Base-by-base conservation (phyloP, 2,113 vertebrate species). In the Ornithorhynchus anatinus region DNA sequence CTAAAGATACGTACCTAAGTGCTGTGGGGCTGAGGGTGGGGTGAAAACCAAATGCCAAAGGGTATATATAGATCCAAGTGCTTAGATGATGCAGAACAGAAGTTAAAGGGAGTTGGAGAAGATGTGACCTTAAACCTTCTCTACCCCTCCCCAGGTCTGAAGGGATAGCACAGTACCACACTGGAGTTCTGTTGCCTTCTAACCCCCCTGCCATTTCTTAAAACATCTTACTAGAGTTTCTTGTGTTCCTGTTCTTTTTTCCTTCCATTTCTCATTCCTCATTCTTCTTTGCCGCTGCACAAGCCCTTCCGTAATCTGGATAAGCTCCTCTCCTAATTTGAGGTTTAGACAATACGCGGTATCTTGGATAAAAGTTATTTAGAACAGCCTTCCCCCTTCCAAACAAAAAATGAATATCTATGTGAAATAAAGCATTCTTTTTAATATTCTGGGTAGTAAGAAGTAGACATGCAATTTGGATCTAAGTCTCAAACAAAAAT, bases 231-330 rank as follows among this genome's bases (percentile, higher is more conserved):
- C 19, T 27, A 23, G 25, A 44, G 12, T 25, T 13, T 29, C 29
- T 48, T n/a, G n/a, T 44, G 35, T 16, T 14, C 17, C 25, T 1
- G 15, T 40, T 31, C 20, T 44, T 5, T 40, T 52, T n/a, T 4
- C 2, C 36, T 23, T 7, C 4, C 5, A n/a, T 35, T 58, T 32
- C 29, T n/a, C 36, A 3, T 4, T 17, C 8, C 0, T 4, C 2
- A 7, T 56, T 14, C 29, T 43, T 19, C 19, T 42, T 20, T 20
- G 42, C 13, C 5, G 12, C 31, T 57, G 43, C 43, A 45, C 53
- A 27, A 60, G 33, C 14, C 59, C 25, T 29, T n/a, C 8, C 15
- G 31, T 50, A 50, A 29, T 10, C 23, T 25, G 29, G 23, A 48
- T 25, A 48, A 48, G 29, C 6, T 27, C 42, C 47, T 29, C 25